Conservation (phyloP, 2,113 vertebrate species). For the Larimichthys crocea region DNA sequence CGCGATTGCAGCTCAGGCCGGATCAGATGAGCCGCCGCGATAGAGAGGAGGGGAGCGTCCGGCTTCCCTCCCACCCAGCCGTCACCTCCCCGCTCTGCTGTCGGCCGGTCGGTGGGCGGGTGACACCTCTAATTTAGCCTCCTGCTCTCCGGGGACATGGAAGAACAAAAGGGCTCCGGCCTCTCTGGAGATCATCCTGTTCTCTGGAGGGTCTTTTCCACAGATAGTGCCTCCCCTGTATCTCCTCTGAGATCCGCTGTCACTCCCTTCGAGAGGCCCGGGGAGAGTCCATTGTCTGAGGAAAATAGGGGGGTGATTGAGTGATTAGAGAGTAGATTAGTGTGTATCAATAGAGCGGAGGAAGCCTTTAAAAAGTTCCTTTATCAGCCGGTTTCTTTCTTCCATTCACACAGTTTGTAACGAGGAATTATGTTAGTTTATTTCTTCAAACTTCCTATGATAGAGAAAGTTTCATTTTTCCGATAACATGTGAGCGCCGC, state of each 20-base stretch:
- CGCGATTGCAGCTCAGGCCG: constrained; percentile 72
- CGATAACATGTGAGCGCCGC: neutral
- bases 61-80: constrained; percentile 59
- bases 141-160: constrained; percentile 48
- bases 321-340: constrained; percentile 71
- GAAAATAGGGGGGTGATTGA: constrained; percentile 53
- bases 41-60: constrained; percentile 40
- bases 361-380: neutral
- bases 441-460: neutral
- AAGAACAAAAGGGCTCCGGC: constrained; percentile 81
- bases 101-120: constrained; percentile 66
- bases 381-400: constrained; percentile 15
- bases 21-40: constrained; percentile 86
- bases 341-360: constrained; percentile 40
- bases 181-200: constrained; percentile 8
- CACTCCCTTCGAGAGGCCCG: constrained; percentile 35
- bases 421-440: neutral
- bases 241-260: constrained; percentile 59
- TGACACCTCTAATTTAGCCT: constrained; percentile 80
- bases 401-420: neutral
- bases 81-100: constrained; percentile 20
- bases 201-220: constrained; percentile 38
- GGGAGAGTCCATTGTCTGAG: constrained; percentile 71
- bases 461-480: neutral
- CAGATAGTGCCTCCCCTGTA: constrained; percentile 38